phyloP scores from a whole-genome alignment of 2,113 vertebrate species.

The Gambusia holbrooki region DNA sequence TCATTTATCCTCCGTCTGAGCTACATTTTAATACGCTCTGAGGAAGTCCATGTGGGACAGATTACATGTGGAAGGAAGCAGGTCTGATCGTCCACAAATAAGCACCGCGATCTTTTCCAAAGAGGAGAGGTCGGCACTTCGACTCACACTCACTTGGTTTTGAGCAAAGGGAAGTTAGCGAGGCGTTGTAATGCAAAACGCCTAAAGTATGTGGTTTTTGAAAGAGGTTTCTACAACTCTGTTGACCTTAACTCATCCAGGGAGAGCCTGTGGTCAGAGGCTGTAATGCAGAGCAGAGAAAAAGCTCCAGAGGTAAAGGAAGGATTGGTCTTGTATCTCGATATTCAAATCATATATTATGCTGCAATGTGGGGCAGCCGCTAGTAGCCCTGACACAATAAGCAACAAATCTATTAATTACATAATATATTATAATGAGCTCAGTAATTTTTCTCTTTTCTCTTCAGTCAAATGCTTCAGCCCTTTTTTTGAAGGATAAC shows the following conservation, averaged over 20 bases:
- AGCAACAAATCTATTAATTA: too few species aligned
- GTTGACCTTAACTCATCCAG: conserved; percentile 5
- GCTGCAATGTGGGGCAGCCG: background rate
- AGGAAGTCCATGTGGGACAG: conserved; percentile 72
- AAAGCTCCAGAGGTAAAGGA: background rate
- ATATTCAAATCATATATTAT: background rate
- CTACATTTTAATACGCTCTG: conserved; percentile 55
- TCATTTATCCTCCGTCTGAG: background rate
- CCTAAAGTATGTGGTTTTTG: conserved; percentile 3
- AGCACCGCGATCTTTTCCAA: conserved; percentile 45
- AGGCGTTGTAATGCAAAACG: conserved; percentile 6
- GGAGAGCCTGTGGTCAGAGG: background rate
- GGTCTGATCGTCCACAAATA: conserved; percentile 76
- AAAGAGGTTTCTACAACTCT: background rate
- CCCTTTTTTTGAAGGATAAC: too few species aligned
- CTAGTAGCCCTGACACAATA: too few species aligned
- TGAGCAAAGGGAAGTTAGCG: conserved; percentile 46
- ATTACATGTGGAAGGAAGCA: conserved; percentile 70
- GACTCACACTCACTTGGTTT: conserved; percentile 60
- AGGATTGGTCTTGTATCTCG: background rate
- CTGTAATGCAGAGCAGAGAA: background rate
- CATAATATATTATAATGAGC: too few species aligned
- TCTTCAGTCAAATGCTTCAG: too few species aligned
- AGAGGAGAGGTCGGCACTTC: conserved; percentile 69
- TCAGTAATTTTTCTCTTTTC: too few species aligned